Evolutionary conservation across 2,113 vertebrate genomes (phyloP), one percentile per base, ranked within the genome.

Genomic region (Mastomys natalensis): DNA sequence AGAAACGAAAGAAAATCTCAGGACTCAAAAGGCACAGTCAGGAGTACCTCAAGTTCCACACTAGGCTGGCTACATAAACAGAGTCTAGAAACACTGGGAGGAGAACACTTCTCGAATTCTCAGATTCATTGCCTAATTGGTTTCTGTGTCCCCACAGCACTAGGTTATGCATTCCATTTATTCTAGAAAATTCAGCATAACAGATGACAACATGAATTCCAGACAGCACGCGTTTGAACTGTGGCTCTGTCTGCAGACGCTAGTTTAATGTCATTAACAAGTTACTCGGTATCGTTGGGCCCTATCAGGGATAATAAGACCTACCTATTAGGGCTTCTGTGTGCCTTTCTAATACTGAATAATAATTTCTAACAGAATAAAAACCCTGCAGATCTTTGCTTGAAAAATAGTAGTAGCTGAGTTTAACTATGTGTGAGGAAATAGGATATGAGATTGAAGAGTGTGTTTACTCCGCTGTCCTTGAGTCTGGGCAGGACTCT

Each of bases 381-480:
- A 58, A 93, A 37, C 31, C 62, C 62, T 96, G 2, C 89, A 85
- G 45, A 6, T 70, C 88, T 90, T 77, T 90, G 24, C 68, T 94
- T 68, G 72, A 87, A 94, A 78, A 89, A 55, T 34, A 73, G 5
- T 68, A 51, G 89, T 80, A 85, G 22, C 78, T 81, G 58, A 95
- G 72, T 45, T 55, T 85, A 48, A 22, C 2, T 29, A 34, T 1
- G 11, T 89, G 6, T 66, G 15, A 45, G 24, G 29, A 37, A 86
- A 64, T 0, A 93, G 55, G n/a, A 78, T 21, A 8, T n/a, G 51
- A 3, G 1, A 81, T 89, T 72, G 51, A 22, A 80, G 24, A 24
- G 6, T 12, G 40, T 86, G 55, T 45, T 55, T 34, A 80, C 43
- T 72, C n/a, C 43, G 1, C 10, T 86, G 21, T 53, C 53, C 34